Percentiles rank a stretch among this genome's conserved stretches.
phyloP scores from a whole-genome alignment of 2,797 vertebrate genomes.

The Lophotriccus pileatus region DNA sequence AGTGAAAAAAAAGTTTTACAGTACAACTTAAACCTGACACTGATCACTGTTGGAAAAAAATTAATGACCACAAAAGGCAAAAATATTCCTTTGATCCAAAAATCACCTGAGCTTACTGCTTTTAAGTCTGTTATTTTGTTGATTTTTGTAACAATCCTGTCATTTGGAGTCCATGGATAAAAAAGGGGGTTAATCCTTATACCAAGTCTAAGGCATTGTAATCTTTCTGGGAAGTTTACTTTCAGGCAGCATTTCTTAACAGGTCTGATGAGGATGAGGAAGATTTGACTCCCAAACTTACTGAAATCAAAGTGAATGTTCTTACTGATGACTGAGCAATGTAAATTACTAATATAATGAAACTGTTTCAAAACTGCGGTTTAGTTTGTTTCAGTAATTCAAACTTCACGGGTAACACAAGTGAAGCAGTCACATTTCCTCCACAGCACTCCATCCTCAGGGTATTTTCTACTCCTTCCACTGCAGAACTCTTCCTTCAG shows the following conservation, averaged over 20 bases:
- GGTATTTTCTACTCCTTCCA: not conserved
- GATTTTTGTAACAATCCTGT: not conserved
- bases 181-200: not conserved
- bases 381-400: not conserved
- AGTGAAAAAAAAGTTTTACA: not conserved
- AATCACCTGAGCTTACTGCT: not conserved
- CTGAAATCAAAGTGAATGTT: not conserved
- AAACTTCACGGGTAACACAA: not conserved
- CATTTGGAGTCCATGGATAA: not conserved
- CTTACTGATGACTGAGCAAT: not conserved
- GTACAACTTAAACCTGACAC: not conserved
- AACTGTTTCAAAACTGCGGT: not conserved
- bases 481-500: not conserved
- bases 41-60: not conserved
- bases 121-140: not conserved
- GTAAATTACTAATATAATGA: not conserved
- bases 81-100: not conserved
- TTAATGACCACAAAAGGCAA: not conserved
- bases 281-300: not conserved
- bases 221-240: not conserved
- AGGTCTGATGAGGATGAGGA: not conserved
- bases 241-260: not conserved
- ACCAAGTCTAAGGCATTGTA: not conserved
- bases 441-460: fast-evolving
- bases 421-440: not conserved